Evolutionary conservation across 2,888 invertebrate species (phyloP), one percentile per base, ranked within the genome.

Genomic region (Odiellus spinosus): DNA sequence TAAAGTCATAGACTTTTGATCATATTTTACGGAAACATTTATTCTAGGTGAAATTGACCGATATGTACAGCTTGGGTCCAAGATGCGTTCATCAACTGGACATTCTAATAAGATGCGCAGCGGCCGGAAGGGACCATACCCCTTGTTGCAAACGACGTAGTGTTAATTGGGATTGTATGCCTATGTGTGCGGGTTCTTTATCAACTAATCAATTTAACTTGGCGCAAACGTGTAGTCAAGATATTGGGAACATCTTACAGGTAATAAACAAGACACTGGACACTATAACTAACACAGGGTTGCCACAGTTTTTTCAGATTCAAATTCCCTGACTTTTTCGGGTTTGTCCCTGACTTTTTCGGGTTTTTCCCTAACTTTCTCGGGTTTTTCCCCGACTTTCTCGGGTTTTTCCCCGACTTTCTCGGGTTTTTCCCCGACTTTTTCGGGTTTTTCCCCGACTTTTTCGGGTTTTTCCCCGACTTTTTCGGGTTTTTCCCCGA

Each of bases 81-180:
- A 73, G 78, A 2, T 85, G 84, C 61, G 75, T 77, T n/a, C 73
- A 75, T 47, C 82, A 83, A 65, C 78, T 84, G 67, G 76, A 80
- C 61, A 79, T 78, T 59, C 69, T 80, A 12, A 66, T 81, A 12
- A 67, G 78, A 3, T 76, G 75, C 57, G 74, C 73, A 2, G 73
- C 73, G 4, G 75, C 73, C 60, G 80, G 80, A 15, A 71, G 80
- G 11, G 77, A 84, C 67, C 84, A 85, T 66, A 76, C 75, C 41
- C 68, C 74, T 14, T 84, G 84, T 61, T 85, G 84, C 63, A 72
- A 70, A 44, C 69, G 82, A 21, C 73, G 81, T 55, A 82, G 80
- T 32, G 83, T 84, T 18, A 76, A 78, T 12, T 63, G 71, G 10
- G 67, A 66, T 53, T 86, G 82, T 61, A 71, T 76, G 57, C 75